Conservation (phyloP, 2,888 invertebrate species). For the Drosophila merina region DNA sequence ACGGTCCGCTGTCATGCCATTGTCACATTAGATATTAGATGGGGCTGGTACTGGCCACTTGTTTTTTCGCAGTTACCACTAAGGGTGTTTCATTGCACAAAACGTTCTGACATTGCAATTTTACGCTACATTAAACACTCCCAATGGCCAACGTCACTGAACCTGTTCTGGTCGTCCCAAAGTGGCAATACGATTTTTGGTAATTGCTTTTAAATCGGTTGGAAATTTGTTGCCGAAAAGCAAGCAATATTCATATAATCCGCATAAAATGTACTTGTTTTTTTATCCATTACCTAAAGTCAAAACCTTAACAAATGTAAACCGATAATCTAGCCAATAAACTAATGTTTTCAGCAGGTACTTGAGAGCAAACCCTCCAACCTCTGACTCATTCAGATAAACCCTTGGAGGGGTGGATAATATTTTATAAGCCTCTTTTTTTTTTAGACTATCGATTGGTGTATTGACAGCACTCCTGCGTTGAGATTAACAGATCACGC, state of each 20-base stretch:
- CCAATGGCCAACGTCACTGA: conserved; percentile 52
- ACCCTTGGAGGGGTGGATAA: not conserved
- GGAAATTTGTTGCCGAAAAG: not conserved
- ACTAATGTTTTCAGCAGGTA: conserved; percentile 3
- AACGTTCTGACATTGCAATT: conserved; percentile 67
- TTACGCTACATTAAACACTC: conserved; percentile 67
- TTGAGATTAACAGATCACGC: conserved; percentile 43
- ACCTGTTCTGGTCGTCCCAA: conserved; percentile 11
- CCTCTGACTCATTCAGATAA: conserved; percentile 3
- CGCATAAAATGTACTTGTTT: no score
- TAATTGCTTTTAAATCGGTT: conserved; percentile 20
- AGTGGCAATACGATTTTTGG: conserved; percentile 1
- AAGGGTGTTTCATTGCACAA: conserved; percentile 48
- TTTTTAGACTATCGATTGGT: conserved; percentile 11
- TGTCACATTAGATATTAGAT: conserved; percentile 64
- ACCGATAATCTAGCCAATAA: conserved; percentile 1
- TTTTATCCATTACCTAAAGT: not conserved
- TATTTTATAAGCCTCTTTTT: conserved; percentile 1
- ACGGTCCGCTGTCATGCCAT: conserved; percentile 65
- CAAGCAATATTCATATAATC: not conserved
- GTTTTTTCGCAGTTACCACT: not conserved
- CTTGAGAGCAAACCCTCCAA: not conserved
- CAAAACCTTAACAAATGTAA: not conserved
- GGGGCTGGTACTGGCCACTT: conserved; percentile 2
- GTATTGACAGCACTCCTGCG: conserved; percentile 34